These are phyloP conservation scores for Bombus waltoni DNA, from an alignment of 1,140 invertebrate genomes.

Conservation along the genomic window DNA sequence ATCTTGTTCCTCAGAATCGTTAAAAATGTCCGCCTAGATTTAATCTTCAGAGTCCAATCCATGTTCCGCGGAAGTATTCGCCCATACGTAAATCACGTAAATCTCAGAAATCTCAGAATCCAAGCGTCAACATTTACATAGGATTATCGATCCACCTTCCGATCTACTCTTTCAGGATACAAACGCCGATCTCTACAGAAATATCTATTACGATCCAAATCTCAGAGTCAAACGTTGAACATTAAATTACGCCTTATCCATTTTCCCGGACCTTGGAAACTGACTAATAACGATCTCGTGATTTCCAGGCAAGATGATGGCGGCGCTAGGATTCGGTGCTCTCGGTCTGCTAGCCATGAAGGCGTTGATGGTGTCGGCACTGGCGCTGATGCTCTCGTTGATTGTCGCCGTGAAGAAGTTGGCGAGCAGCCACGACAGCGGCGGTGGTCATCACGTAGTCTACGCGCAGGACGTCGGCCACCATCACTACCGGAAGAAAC, in stretches of 20 bases:
- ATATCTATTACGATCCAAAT: too few relatives aligned
- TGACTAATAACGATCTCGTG: background rate
- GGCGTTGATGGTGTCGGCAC: conserved; percentile 85
- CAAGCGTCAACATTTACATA: too few relatives aligned
- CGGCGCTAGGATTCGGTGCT: conserved; percentile 88
- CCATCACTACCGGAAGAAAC: conserved; percentile 85
- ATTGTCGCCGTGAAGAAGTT: conserved; percentile 89
- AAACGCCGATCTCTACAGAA: too few relatives aligned
- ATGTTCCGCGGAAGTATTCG: too few relatives aligned
- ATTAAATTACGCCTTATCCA: background rate
- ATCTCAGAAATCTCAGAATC: too few relatives aligned
- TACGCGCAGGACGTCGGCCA: conserved; percentile 85
- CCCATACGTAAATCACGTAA: too few relatives aligned
- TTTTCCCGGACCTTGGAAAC: too few relatives aligned
- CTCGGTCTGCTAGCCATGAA: conserved; percentile 89
- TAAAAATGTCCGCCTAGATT: background rate
- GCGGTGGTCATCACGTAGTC: conserved; percentile 87
- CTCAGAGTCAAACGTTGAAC: too few relatives aligned
- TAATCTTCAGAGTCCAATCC: too few relatives aligned
- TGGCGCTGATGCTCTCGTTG: conserved; percentile 88
- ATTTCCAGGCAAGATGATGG: conserved; percentile 84
- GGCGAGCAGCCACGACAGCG: conserved; percentile 84
- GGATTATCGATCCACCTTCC: too few relatives aligned
- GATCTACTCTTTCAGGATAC: too few relatives aligned
- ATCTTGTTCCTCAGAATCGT: too few relatives aligned